These are phyloP conservation scores for Boloria euphrosyne DNA, from an alignment of 2,888 invertebrate genomes.

Conservation along the genomic window DNA sequence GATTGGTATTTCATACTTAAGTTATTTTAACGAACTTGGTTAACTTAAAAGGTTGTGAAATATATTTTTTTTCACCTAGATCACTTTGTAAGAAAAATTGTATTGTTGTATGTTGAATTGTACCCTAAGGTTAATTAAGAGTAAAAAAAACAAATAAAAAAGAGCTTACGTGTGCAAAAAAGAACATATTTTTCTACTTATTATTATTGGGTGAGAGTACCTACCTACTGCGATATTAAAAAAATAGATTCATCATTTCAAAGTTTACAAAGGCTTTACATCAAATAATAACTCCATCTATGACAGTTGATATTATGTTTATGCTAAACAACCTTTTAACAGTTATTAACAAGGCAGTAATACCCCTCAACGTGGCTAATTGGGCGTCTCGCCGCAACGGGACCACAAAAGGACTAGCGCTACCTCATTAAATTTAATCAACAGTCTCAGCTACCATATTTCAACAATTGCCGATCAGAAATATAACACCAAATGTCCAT, in stretches of 20 bases:
- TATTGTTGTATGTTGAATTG: too few species aligned
- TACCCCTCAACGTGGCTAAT: conserved; percentile 52
- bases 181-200: too few species aligned
- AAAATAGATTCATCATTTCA: too few species aligned
- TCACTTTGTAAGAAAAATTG: too few species aligned
- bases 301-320: conserved; percentile 23
- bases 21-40: too few species aligned
- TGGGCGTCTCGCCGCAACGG: conserved; percentile 60
- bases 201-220: too few species aligned
- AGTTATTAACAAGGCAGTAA: conserved; percentile 34
- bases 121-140: too few species aligned
- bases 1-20: background rate
- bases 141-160: too few species aligned
- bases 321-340: conserved; percentile 35
- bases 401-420: conserved; percentile 54
- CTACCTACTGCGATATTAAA: too few species aligned
- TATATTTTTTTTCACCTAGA: too few species aligned
- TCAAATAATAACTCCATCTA: background rate
- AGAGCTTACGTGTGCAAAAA: too few species aligned
- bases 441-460: conserved; percentile 54
- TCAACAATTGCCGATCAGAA: conserved; percentile 58
- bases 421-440: conserved; percentile 69
- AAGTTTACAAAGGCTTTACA: background rate
- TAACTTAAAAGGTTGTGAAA: too few species aligned
- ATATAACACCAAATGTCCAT: conserved; percentile 58